Evolutionary conservation across 92 coral and sea anemone species (phyloP).

Genomic region (Porites evermanni): DNA sequence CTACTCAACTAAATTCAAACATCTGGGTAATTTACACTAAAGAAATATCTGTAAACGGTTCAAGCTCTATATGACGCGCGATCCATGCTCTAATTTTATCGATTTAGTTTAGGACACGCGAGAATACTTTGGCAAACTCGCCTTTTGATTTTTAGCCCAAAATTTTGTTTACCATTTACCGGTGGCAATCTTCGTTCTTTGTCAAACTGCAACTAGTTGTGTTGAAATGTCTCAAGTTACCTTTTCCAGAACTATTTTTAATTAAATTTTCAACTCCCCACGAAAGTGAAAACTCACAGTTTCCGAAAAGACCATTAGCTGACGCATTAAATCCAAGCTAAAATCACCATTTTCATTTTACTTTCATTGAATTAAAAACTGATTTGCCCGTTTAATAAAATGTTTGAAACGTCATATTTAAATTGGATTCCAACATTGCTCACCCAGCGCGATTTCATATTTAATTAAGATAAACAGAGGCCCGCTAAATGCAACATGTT

Average conservation of each 20-base stretch:
- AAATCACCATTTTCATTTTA: slow-evolving; percentile 15
- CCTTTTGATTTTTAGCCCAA: slow-evolving; percentile 38
- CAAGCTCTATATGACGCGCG: not conserved
- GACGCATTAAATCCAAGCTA: slow-evolving; percentile 22
- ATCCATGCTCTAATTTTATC: not conserved
- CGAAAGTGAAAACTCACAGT: not conserved
- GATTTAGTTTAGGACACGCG: not conserved
- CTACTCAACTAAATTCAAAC: too few relatives aligned
- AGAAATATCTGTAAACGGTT: not conserved
- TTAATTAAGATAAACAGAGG: slow-evolving; percentile 16
- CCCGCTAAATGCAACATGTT: not conserved
- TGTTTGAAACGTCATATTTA: slow-evolving; percentile 18
- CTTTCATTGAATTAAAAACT: slow-evolving; percentile 25
- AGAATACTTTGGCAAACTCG: not conserved
- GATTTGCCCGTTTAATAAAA: slow-evolving; percentile 30
- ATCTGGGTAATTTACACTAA: too few relatives aligned
- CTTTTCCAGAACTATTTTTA: not conserved
- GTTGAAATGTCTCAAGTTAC: not conserved
- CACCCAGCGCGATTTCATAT: slow-evolving; percentile 11
- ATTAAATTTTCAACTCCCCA: not conserved
- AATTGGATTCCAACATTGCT: slow-evolving; percentile 33
- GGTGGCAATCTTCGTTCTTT: slow-evolving; percentile 29
- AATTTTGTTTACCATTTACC: slow-evolving; percentile 22
- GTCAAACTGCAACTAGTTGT: not conserved
- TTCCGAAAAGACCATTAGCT: not conserved